phyloP scores from a whole-genome alignment of 2,888 invertebrate genomes.

The Vanessa cardui region DNA sequence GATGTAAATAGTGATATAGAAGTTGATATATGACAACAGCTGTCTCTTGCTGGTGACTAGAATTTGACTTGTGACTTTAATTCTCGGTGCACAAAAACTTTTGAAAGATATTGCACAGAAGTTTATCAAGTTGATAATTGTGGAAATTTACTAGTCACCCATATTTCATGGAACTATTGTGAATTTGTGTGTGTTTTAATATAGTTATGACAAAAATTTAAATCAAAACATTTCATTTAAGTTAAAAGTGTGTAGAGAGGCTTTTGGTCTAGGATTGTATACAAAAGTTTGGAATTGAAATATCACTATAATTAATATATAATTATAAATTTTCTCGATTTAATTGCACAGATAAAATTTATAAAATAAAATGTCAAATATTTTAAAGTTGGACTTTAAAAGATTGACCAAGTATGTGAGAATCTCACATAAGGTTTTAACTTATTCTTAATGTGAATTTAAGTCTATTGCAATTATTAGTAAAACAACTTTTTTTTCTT shows the following conservation, averaged over 20 bases:
- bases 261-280: slow-evolving; percentile 3
- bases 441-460: no score
- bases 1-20: slow-evolving; percentile 72
- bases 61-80: slow-evolving; percentile 33
- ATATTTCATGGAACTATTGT: background rate
- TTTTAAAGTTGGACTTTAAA: background rate
- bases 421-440: background rate
- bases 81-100: slow-evolving; percentile 14
- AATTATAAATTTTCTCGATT: background rate
- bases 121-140: background rate
- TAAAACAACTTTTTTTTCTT: no score
- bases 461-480: no score
- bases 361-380: background rate
- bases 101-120: slow-evolving; percentile 5
- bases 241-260: background rate
- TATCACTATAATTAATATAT: background rate
- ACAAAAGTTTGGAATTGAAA: background rate
- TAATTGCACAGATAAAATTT: slow-evolving; percentile 6
- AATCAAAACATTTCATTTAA: background rate
- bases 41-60: slow-evolving; percentile 61
- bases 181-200: background rate
- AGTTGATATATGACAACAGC: slow-evolving; percentile 75
- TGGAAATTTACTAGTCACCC: slow-evolving; percentile 23
- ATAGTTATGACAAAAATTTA: background rate
- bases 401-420: slow-evolving; percentile 3